Conservation (phyloP, 2,888 invertebrate genomes). For the Drosophila dives region DNA sequence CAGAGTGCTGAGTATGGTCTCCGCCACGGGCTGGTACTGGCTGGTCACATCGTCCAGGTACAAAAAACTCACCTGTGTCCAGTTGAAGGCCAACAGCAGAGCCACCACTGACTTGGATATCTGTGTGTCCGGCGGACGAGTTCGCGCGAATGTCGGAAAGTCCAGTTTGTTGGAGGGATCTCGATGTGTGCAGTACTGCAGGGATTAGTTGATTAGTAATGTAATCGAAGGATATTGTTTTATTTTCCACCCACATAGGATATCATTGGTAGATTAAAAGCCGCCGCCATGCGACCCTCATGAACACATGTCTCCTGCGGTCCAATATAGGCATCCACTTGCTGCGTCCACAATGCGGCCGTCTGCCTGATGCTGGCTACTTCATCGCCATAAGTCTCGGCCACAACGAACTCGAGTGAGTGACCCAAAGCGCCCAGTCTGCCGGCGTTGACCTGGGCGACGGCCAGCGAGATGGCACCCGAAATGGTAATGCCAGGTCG, state of each 20-base stretch:
- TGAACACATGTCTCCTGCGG: slow-evolving; percentile 93
- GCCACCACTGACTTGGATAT: slow-evolving; percentile 96
- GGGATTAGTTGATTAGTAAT: neutral
- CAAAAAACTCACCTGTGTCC: slow-evolving; percentile 94
- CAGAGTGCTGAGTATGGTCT: slow-evolving; percentile 91
- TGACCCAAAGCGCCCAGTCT: slow-evolving; percentile 88
- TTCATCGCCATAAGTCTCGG: slow-evolving; percentile 96
- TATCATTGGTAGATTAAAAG: slow-evolving; percentile 97
- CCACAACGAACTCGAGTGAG: slow-evolving; percentile 91
- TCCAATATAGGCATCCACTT: slow-evolving; percentile 95
- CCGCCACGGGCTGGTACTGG: slow-evolving; percentile 91
- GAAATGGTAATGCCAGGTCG: slow-evolving; percentile 89
- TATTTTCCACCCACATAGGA: slow-evolving; percentile 92
- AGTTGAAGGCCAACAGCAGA: slow-evolving; percentile 93
- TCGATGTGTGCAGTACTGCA: slow-evolving; percentile 95
- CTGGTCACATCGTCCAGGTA: slow-evolving; percentile 92
- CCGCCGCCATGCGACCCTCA: slow-evolving; percentile 96
- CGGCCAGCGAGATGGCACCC: slow-evolving; percentile 94
- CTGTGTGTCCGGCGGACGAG: slow-evolving; percentile 96
- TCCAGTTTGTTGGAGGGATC: slow-evolving; percentile 94
- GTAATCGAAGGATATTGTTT: too few species aligned
- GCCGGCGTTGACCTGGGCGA: slow-evolving; percentile 91
- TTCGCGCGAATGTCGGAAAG: slow-evolving; percentile 96
- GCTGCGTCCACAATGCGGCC: slow-evolving; percentile 92
- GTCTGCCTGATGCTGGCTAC: slow-evolving; percentile 93